Evolutionary conservation across 2,113 vertebrate genomes (phyloP).

Genomic region (Dicrurus megarhynchus): DNA sequence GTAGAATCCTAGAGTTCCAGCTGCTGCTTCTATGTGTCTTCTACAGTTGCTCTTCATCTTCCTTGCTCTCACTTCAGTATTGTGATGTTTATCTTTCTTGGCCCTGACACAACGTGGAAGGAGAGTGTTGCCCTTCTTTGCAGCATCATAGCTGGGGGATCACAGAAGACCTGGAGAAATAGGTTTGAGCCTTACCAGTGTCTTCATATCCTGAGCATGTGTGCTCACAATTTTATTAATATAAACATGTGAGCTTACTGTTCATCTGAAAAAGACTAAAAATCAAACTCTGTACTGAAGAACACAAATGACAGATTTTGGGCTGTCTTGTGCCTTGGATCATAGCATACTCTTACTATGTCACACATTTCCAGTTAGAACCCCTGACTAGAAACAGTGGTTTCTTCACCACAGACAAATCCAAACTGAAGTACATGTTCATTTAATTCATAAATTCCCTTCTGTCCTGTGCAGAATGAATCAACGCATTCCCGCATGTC

Average conservation of each 20-base stretch:
- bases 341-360: not conserved
- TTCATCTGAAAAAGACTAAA: not conserved
- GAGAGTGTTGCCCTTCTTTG: not conserved
- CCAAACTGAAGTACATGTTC: not conserved
- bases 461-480: not conserved
- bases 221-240: not conserved
- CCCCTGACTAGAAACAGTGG: not conserved
- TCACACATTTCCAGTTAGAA: not conserved
- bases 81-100: not conserved
- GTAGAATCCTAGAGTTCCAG: not conserved
- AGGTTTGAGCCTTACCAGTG: not conserved
- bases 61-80: not conserved
- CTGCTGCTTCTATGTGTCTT: not conserved
- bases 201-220: not conserved
- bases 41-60: not conserved
- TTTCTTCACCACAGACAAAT: not conserved
- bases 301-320: not conserved
- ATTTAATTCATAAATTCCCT: not conserved
- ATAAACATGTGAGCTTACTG: not conserved
- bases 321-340: not conserved
- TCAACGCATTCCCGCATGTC: not conserved
- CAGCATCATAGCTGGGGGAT: rapidly evolving
- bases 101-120: not conserved
- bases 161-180: not conserved
- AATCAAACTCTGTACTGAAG: not conserved